These are phyloP conservation scores for Eubasilissa regina DNA, from an alignment of 1,140 invertebrate genomes.

Conservation along the genomic window DNA sequence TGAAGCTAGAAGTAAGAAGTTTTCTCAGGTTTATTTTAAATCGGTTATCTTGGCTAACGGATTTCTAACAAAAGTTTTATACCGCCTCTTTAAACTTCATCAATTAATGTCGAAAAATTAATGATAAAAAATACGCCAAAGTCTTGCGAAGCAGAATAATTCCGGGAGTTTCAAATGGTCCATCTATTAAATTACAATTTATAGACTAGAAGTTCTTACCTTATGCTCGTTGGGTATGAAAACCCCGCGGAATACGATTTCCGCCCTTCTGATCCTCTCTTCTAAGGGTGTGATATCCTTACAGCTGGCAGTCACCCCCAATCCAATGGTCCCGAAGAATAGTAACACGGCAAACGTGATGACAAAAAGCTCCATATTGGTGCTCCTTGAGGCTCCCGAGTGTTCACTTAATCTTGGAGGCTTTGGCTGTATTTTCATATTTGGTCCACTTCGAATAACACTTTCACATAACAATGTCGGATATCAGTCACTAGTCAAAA, in stretches of 20 bases:
- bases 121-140: conserved; percentile 28
- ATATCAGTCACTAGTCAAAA: neutral
- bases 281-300: conserved; percentile 49
- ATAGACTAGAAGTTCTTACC: conserved; percentile 43
- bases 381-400: neutral
- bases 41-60: no score
- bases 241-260: conserved; percentile 55
- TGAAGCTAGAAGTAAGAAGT: no score
- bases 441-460: neutral
- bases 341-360: conserved; percentile 41
- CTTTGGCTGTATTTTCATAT: neutral
- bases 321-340: conserved; percentile 35
- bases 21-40: no score
- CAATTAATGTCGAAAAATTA: conserved; percentile 41
- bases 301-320: conserved; percentile 17
- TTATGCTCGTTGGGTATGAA: conserved; percentile 57
- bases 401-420: neutral
- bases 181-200: conserved; percentile 50
- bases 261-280: conserved; percentile 54
- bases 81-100: conserved; percentile 21
- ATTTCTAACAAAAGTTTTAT: conserved; percentile 26
- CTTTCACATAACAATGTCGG: neutral
- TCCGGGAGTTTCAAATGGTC: conserved; percentile 11
- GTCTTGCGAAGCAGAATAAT: conserved; percentile 1
- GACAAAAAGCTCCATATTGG: conserved; percentile 42